Conservation (phyloP, 2,888 invertebrate genomes). For the Acanthosepion pharaonis region DNA sequence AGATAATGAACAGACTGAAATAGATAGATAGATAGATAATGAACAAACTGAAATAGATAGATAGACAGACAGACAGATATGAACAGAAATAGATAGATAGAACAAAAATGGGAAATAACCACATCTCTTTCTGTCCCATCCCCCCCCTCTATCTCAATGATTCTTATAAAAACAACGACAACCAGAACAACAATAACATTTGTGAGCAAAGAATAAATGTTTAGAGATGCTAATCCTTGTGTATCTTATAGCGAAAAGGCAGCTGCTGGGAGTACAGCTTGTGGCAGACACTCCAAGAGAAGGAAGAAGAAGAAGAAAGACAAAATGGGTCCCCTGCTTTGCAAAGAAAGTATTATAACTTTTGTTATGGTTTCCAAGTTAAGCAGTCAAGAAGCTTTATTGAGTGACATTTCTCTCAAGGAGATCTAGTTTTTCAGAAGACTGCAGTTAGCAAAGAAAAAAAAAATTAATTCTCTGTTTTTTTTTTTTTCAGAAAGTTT, state of each 20-base stretch:
- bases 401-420: neutral
- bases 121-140: neutral
- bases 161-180: neutral
- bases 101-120: neutral
- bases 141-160: neutral
- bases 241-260: neutral
- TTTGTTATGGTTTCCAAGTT: neutral
- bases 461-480: neutral
- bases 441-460: neutral
- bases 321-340: neutral
- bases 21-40: neutral
- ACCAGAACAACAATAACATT: neutral
- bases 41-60: neutral
- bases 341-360: neutral
- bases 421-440: conserved; percentile 11
- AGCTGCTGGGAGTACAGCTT: neutral
- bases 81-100: neutral
- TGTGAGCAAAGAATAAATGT: conserved; percentile 33
- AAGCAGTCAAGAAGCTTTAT: neutral
- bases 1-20: neutral
- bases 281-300: neutral
- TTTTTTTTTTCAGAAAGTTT: neutral
- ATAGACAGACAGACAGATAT: neutral
- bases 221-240: conserved; percentile 33
- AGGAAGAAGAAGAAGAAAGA: neutral